These are phyloP conservation scores for Meliscaeva auricollis DNA, from an alignment of 2,888 invertebrate genomes.

Conservation along the genomic window DNA sequence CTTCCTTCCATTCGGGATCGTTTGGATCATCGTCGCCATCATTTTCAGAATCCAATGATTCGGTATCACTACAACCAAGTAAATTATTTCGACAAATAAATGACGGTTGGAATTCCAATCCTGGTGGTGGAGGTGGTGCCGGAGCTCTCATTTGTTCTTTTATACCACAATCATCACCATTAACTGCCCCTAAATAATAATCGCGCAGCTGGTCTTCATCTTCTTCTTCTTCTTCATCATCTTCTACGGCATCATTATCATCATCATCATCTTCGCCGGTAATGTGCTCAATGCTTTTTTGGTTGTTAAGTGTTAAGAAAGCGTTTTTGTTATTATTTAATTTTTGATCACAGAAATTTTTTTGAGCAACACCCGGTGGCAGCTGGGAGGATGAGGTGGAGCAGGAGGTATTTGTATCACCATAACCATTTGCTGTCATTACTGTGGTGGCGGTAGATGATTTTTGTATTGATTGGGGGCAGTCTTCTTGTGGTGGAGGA, in stretches of 20 bases:
- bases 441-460: conserved; percentile 33
- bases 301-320: conserved; percentile 63
- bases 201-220: conserved; percentile 68
- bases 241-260: conserved; percentile 42
- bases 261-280: conserved; percentile 68
- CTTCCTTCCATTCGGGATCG: conserved; percentile 91
- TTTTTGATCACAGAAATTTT: conserved; percentile 73
- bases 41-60: conserved; percentile 84
- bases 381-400: background rate
- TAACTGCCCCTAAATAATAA: conserved; percentile 76
- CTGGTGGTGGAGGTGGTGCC: background rate
- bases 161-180: conserved; percentile 53
- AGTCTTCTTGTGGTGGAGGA: conserved; percentile 79
- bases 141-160: conserved; percentile 56
- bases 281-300: conserved; percentile 58
- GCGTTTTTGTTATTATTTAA: conserved; percentile 62
- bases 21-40: conserved; percentile 93
- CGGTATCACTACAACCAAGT: conserved; percentile 78
- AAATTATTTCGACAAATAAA: conserved; percentile 72
- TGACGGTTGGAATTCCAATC: conserved; percentile 47
- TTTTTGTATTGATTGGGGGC: conserved; percentile 59
- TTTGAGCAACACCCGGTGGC: conserved; percentile 28
- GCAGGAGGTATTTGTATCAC: conserved; percentile 9
- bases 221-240: conserved; percentile 69
- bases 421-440: conserved; percentile 41